Evolutionary conservation across 2,113 vertebrate species (phyloP), one percentile per base, ranked within the genome.

Genomic region (Tupaia chinensis): DNA sequence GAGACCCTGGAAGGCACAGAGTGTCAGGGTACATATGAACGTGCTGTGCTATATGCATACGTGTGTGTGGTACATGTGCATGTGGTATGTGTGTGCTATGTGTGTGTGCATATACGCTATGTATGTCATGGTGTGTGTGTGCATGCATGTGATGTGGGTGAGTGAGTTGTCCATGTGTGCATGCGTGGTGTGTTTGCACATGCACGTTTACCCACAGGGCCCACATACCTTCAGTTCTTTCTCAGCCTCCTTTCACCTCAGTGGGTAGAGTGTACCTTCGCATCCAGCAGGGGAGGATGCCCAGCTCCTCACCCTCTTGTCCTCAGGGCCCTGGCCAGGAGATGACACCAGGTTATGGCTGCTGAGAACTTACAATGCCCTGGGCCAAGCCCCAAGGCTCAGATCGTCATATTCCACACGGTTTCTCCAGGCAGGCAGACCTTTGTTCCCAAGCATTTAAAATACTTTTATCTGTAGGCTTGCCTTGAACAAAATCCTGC

Each of bases 401-500:
- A 9, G 22, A 22, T 63, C 1, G 17, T 58, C 53, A 69, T 69
- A 60, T 54, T 34, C 63, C 91, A 80, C 73, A 44, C 66, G 0
- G 0, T 58, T 58, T 68, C 89, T 66, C 83, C 54, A 81, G 95
- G 98, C 97, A 96, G 94, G 56, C 92, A 91, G 96, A 97, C 97
- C 98, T 98, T 98, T 98, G 96, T 98, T 98, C 96, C 73, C 90
- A 86, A 93, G 95, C 97, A 97, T 97, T 98, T 97, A 87, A 95
- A 94, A 95, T 68, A 85, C 97, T 98, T 99, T 98, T 97, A 98
- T 98, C 97, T 97, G 32, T 83, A 97, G 92, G 86, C 95, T 97
- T 97, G 93, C 98, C 98, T 98, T 98, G 97, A 98, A 98, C 96
- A 98, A 98, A 98, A 98, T 98, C 98, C 97, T 98, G 97, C 97